Conservation (phyloP, 2,797 vertebrate genomes). For the Ctenopoma multispine region DNA sequence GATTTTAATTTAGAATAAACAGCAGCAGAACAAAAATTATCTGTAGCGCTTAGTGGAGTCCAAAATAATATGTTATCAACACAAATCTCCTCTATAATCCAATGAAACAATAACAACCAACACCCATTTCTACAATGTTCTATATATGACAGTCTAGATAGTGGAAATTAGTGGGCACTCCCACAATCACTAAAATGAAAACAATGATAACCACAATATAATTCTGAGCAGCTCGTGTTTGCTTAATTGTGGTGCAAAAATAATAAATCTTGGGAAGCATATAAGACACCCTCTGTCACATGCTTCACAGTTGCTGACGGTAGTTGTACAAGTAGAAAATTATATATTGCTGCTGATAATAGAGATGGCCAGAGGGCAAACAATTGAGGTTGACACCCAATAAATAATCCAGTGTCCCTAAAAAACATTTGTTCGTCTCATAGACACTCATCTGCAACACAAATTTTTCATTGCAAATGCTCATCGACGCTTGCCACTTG, state of each 20-base stretch:
- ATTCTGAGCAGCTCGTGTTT: slow-evolving; percentile 7
- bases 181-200: slow-evolving; percentile 6
- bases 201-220: slow-evolving; percentile 44
- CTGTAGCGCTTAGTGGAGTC: slow-evolving; percentile 7
- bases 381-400: slow-evolving; percentile 3
- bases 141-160: not conserved
- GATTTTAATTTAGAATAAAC: slow-evolving; percentile 22
- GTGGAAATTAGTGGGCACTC: slow-evolving; percentile 3
- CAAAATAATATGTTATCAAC: not conserved
- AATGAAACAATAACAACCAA: slow-evolving; percentile 26
- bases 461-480: not conserved
- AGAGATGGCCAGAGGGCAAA: not conserved
- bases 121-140: slow-evolving; percentile 17
- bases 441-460: not conserved
- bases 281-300: slow-evolving; percentile 25
- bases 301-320: slow-evolving; percentile 3
- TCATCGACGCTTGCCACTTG: not conserved
- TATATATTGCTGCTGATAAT: not conserved
- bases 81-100: slow-evolving; percentile 27
- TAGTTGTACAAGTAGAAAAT: slow-evolving; percentile 13
- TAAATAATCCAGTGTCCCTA: not conserved
- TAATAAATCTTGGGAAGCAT: slow-evolving; percentile 36
- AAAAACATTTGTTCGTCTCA: not conserved
- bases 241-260: slow-evolving; percentile 22
- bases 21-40: slow-evolving; percentile 11